These are phyloP conservation scores for Stratiomys singularior DNA, from an alignment of 2,888 invertebrate genomes.

Conservation along the genomic window DNA sequence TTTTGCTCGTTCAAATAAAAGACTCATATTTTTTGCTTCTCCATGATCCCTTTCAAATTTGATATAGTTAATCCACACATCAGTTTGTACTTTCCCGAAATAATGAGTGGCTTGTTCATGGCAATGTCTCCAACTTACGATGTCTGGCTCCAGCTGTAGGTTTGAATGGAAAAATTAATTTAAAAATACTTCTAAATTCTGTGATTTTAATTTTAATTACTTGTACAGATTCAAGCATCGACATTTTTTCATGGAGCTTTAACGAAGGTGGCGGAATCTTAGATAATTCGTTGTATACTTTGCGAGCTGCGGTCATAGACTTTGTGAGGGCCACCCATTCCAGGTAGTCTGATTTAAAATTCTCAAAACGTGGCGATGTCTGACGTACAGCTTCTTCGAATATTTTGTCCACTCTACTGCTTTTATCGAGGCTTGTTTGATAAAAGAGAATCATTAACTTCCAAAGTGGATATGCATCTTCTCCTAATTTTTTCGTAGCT, in stretches of 20 bases:
- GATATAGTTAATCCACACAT: constrained; percentile 80
- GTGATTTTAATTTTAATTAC: constrained; percentile 57
- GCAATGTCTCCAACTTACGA: constrained; percentile 69
- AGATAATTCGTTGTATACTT: constrained; percentile 71
- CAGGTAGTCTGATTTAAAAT: constrained; percentile 59
- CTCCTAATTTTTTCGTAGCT: constrained; percentile 56
- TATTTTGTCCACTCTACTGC: constrained; percentile 56
- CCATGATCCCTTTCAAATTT: constrained; percentile 75
- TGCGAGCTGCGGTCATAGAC: constrained; percentile 71
- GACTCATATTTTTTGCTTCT: constrained; percentile 68
- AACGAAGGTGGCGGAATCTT: constrained; percentile 70
- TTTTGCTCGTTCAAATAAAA: constrained; percentile 73
- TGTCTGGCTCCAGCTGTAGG: constrained; percentile 61
- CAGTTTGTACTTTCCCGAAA: constrained; percentile 73
- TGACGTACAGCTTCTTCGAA: constrained; percentile 58
- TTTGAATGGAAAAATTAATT: constrained; percentile 44
- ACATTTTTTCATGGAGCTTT: constrained; percentile 73
- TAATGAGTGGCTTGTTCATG: constrained; percentile 73
- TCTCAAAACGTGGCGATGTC: constrained; percentile 56
- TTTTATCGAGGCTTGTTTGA: constrained; percentile 56
- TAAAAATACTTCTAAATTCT: neutral
- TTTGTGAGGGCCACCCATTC: constrained; percentile 55
- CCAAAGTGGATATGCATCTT: constrained; percentile 58
- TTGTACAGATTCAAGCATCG: constrained; percentile 63
- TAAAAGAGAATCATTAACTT: constrained; percentile 59